Conservation (phyloP, 1,140 invertebrate genomes). For the Galleria mellonella region DNA sequence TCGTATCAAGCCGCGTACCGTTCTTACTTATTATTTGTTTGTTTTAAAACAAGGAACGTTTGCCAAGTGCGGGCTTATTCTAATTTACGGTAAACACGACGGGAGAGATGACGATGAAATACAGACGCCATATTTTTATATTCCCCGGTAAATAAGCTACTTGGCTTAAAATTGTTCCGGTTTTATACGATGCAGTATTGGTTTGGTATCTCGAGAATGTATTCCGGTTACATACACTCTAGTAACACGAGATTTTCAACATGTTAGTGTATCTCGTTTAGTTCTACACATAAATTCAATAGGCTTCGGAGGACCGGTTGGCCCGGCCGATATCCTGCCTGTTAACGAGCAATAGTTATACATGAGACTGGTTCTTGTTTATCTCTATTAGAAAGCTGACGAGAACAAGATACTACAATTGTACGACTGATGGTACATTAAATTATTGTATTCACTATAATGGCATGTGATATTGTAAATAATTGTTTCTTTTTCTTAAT, state of each 20-base stretch:
- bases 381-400: constrained; percentile 36
- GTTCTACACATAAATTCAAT: constrained; percentile 31
- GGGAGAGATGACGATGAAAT: constrained; percentile 23
- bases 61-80: constrained; percentile 53
- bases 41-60: constrained; percentile 48
- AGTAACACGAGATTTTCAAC: background rate
- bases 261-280: constrained; percentile 14
- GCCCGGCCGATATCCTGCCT: constrained; percentile 22
- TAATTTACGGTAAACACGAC: constrained; percentile 50
- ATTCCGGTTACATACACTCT: background rate
- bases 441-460: too few species aligned
- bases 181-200: too few species aligned
- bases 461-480: too few species aligned
- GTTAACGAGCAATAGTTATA: constrained; percentile 13
- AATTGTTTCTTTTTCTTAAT: too few species aligned
- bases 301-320: constrained; percentile 16
- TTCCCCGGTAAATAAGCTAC: background rate
- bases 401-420: constrained; percentile 19
- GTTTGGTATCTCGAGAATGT: background rate
- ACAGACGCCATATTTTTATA: constrained; percentile 16
- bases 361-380: constrained; percentile 19
- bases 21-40: constrained; percentile 60
- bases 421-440: constrained; percentile 21
- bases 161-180: too few species aligned
- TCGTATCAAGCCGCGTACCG: constrained; percentile 49